These are phyloP conservation scores for Leucoma salicis DNA, from an alignment of 2,888 invertebrate species.

Conservation along the genomic window DNA sequence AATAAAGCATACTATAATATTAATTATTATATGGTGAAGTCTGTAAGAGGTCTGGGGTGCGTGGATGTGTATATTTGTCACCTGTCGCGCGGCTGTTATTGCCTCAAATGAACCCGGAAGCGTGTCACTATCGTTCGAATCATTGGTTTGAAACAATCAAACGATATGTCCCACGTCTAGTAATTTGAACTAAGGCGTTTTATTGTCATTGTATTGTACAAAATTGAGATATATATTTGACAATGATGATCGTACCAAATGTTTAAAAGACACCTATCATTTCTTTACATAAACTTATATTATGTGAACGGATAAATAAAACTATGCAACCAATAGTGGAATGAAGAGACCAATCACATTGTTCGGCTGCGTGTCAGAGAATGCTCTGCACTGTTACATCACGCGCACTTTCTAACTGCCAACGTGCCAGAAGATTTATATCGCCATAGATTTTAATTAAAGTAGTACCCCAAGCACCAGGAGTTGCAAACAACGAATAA, in stretches of 20 bases:
- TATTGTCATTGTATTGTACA: too few relatives aligned
- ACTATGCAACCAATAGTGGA: constrained; percentile 38
- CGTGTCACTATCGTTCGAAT: constrained; percentile 33
- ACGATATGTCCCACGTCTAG: constrained; percentile 12
- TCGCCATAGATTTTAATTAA: constrained; percentile 66
- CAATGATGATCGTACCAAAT: too few relatives aligned
- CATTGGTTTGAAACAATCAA: constrained; percentile 33
- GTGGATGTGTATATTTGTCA: constrained; percentile 21
- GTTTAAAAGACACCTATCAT: too few relatives aligned
- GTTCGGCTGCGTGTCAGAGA: constrained; percentile 38
- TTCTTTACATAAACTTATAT: too few relatives aligned
- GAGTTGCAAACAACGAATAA: constrained; percentile 53
- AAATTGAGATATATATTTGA: too few relatives aligned
- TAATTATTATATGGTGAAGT: too few relatives aligned
- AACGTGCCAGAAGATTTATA: constrained; percentile 63
- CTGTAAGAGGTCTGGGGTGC: background rate
- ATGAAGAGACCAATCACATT: constrained; percentile 60
- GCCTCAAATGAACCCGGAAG: constrained; percentile 47
- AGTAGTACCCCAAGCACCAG: constrained; percentile 48
- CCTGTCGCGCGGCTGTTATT: constrained; percentile 38
- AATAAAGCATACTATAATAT: too few relatives aligned
- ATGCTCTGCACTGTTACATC: constrained; percentile 63
- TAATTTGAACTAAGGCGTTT: too few relatives aligned
- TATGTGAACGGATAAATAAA: constrained; percentile 22
- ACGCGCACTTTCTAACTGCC: constrained; percentile 67